These are phyloP conservation scores for Cryptoblepharus egeriae DNA, from an alignment of 2,797 vertebrate species.

Conservation along the genomic window DNA sequence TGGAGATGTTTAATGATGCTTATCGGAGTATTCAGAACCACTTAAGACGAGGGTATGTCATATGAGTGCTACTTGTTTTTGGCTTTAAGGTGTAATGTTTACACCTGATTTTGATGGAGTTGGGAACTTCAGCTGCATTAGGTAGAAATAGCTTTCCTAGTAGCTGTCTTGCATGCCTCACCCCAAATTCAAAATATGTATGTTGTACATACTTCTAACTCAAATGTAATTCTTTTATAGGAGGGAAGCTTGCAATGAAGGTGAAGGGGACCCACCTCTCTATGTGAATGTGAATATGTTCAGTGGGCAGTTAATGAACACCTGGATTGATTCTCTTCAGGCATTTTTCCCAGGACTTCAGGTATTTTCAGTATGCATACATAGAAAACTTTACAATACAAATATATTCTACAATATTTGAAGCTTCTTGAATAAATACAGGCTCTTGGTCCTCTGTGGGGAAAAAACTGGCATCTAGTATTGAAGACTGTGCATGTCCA, in stretches of 20 bases:
- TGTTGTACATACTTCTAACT: not conserved
- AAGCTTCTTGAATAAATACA: not conserved
- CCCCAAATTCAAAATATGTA: not conserved
- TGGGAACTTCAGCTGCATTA: not conserved
- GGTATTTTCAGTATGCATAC: constrained; percentile 70
- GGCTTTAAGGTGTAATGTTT: not conserved
- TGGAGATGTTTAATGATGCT: constrained; percentile 92
- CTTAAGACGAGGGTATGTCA: constrained; percentile 91
- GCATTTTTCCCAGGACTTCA: constrained; percentile 98
- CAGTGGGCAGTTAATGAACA: constrained; percentile 97
- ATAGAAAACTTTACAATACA: not conserved
- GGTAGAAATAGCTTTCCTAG: not conserved
- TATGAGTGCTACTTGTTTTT: not conserved
- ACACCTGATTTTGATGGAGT: not conserved
- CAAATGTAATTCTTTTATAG: constrained; percentile 69
- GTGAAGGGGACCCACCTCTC: constrained; percentile 95
- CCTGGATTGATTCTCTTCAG: constrained; percentile 98
- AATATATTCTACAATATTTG: fast-evolving
- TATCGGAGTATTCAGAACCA: constrained; percentile 95
- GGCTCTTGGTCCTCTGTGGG: not conserved
- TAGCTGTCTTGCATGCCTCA: not conserved
- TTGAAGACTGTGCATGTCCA: not conserved
- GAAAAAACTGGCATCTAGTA: not conserved
- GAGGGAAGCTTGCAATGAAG: constrained; percentile 94
- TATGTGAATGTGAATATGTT: constrained; percentile 99